These are phyloP conservation scores for Scyliorhinus canicula DNA, from an alignment of 2,797 vertebrate genomes.

Conservation along the genomic window DNA sequence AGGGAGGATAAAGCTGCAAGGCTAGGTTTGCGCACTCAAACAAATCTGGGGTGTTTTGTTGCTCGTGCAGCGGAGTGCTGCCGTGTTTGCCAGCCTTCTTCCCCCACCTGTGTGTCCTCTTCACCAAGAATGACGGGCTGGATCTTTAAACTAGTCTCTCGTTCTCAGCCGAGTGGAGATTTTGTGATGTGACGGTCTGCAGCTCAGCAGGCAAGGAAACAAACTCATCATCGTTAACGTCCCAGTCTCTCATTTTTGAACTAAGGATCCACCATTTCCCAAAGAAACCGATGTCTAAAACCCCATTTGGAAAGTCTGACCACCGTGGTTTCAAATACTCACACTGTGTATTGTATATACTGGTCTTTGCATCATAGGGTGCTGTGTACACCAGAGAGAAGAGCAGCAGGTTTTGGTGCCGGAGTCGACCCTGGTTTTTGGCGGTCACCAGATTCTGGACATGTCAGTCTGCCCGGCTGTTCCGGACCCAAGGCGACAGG, in stretches of 20 bases:
- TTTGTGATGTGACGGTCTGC: constrained; percentile 48
- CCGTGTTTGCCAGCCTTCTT: neutral
- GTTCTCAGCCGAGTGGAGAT: too few species aligned
- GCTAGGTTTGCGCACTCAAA: neutral
- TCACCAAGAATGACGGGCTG: constrained; percentile 47
- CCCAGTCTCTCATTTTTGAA: constrained; percentile 69
- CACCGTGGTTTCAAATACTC: constrained; percentile 62
- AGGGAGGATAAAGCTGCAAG: neutral
- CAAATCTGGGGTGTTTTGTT: neutral
- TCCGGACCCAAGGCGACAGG: constrained; percentile 75
- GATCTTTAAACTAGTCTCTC: constrained; percentile 48
- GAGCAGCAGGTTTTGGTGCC: constrained; percentile 59
- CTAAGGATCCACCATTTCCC: constrained; percentile 78
- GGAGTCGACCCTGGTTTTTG: constrained; percentile 63
- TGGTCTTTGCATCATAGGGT: constrained; percentile 54
- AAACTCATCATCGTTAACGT: constrained; percentile 76
- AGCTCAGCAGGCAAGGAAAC: constrained; percentile 58
- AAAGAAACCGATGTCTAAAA: constrained; percentile 74
- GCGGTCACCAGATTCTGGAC: constrained; percentile 66
- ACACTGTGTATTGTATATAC: constrained; percentile 70
- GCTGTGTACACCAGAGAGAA: constrained; percentile 62
- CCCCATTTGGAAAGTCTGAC: constrained; percentile 58
- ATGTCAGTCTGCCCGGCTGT: constrained; percentile 57
- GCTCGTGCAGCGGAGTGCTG: neutral
- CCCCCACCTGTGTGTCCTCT: constrained; percentile 47